phyloP scores from a whole-genome alignment of 2,113 vertebrate genomes.

The Terrapene triunguis region DNA sequence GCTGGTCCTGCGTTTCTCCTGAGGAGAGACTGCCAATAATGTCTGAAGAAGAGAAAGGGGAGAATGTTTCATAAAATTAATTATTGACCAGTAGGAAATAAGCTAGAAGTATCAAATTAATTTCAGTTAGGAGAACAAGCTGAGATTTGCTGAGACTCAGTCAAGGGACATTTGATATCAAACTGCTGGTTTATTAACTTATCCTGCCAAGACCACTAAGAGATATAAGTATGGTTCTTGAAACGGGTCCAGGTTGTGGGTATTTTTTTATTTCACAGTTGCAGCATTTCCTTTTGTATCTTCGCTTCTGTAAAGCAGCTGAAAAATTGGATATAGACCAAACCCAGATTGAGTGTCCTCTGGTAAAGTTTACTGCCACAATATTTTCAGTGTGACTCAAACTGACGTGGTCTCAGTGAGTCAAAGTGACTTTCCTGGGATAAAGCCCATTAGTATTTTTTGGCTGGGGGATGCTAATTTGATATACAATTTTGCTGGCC shows the following conservation, averaged over 20 bases:
- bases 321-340: neutral
- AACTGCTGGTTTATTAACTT: slow-evolving; percentile 19
- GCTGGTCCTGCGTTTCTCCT: neutral
- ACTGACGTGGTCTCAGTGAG: neutral
- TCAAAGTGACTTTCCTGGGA: neutral
- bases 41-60: neutral
- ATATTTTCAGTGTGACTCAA: neutral
- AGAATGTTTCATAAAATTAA: slow-evolving; percentile 4
- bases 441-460: neutral
- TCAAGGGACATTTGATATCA: neutral
- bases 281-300: neutral
- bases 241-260: neutral
- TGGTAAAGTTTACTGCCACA: neutral
- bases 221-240: neutral
- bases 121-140: slow-evolving; percentile 30
- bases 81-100: slow-evolving; percentile 3
- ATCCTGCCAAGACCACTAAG: neutral
- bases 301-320: neutral
- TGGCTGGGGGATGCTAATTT: neutral
- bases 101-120: slow-evolving; percentile 12
- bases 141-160: neutral
- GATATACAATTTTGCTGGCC: neutral
- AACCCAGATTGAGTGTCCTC: neutral
- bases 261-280: neutral
- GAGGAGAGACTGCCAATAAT: neutral